Conservation (phyloP, 37 sponge, comb jelly and placozoan genomes). For the Geodia barretti region DNA sequence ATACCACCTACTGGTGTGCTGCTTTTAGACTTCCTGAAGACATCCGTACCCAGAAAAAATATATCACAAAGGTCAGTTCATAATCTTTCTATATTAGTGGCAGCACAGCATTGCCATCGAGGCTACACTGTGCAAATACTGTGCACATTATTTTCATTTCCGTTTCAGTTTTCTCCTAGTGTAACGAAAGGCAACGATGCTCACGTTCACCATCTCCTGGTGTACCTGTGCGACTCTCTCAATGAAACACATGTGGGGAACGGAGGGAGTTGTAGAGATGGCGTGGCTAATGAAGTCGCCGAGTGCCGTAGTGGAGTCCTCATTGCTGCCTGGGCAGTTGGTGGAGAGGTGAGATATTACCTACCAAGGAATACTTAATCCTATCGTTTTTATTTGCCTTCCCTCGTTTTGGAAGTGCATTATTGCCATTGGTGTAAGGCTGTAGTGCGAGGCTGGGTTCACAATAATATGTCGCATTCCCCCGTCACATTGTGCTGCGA, state of each 20-base stretch:
- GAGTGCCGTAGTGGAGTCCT: constrained; percentile 1
- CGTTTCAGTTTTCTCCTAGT: constrained; percentile 14
- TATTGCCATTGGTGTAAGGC: too few relatives aligned
- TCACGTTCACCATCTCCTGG: constrained; percentile 63
- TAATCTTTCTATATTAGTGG: too few relatives aligned
- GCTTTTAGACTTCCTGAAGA: constrained; percentile 6
- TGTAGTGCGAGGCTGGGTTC: too few relatives aligned
- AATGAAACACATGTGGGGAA: not conserved
- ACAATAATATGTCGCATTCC: too few relatives aligned
- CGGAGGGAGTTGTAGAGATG: not conserved
- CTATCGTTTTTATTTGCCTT: too few relatives aligned
- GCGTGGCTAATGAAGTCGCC: not conserved
- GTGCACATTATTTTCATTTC: not conserved
- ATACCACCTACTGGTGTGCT: constrained; percentile 69
- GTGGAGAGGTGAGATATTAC: constrained; percentile 64
- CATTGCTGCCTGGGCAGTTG: constrained; percentile 67
- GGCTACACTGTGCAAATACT: too few relatives aligned
- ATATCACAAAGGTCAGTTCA: constrained; percentile 50
- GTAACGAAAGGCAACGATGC: constrained; percentile 8
- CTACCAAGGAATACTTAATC: too few relatives aligned
- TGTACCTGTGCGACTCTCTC: constrained; percentile 44
- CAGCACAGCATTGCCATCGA: too few relatives aligned
- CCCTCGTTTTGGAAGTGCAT: too few relatives aligned
- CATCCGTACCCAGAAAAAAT: not conserved
- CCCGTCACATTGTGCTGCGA: not conserved